Evolutionary conservation across 53 echinoderm and acorn worm genomes (phyloP), one percentile per base, ranked within the genome.

Genomic region (Mesocentrotus franciscanus): DNA sequence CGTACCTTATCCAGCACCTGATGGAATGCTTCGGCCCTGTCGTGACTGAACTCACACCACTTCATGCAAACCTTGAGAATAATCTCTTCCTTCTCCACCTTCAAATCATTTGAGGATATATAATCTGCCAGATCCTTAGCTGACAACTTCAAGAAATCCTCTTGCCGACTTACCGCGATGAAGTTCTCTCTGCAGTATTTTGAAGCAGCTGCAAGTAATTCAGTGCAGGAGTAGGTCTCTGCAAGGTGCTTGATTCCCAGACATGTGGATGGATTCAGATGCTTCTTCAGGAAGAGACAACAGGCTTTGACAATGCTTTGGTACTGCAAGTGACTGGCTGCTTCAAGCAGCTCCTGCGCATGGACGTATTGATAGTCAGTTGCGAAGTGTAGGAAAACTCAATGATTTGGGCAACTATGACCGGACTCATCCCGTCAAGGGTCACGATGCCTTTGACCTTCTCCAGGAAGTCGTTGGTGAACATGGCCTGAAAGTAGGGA

Each of bases 401-500:
- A 8, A 98, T 95, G n/a, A 98, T 95, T 20, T 92, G 90, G 61
- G 93, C 95, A 71, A 98, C 42, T 66, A 96, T 94, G 9, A 60
- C 58, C 10, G 97, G 93, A 85, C 89, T 93, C 72, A 97, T 94
- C 33, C 96, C 94, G 22, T 97, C 93, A 61, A 98, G 66, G 61
- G 75, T 92, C 30, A 98, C 97, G 17, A 93, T 58, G 15, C 98
- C 98, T 71, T 97, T 95, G 71, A 95, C 96, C 85, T 96, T 98
- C 93, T 98, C 98, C 26, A 95, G 94, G 93, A 98, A 87, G 56
- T 97, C 92, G 36, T 96, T 97, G 32, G 95, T 96, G 89, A 98
- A 98, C 98, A 98, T 98, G 10, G 98, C 98, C 36, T 95, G 78
- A 96, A 98, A 98, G 95, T 98, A 98, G 16, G 95, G 95, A 60